Evolutionary conservation across 2,888 invertebrate species (phyloP).

Genomic region (Drosophila subsilvestris): DNA sequence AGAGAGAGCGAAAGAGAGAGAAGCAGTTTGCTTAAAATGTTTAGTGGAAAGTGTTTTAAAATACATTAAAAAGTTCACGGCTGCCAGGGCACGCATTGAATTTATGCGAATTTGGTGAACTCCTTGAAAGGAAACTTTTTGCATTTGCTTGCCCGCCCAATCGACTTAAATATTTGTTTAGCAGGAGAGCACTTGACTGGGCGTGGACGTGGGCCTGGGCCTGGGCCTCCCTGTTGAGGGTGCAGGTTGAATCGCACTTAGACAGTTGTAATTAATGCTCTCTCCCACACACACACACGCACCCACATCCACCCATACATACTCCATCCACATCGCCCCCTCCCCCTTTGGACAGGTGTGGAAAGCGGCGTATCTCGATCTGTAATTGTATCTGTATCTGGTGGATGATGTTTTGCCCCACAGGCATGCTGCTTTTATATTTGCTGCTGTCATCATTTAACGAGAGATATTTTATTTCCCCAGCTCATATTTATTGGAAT

Average conservation of each 20-base stretch:
- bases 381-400: conserved; percentile 25
- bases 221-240: neutral
- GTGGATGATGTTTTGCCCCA: conserved; percentile 34
- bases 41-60: conserved; percentile 81
- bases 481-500: conserved; percentile 42
- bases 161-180: conserved; percentile 77
- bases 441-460: conserved; percentile 72
- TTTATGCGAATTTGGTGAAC: conserved; percentile 79
- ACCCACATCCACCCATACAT: neutral
- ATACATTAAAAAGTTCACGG: conserved; percentile 80
- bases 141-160: conserved; percentile 73
- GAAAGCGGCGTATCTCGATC: neutral
- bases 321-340: neutral
- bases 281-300: neutral
- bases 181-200: conserved; percentile 57
- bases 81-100: conserved; percentile 79
- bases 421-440: conserved; percentile 37
- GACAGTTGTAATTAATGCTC: conserved; percentile 46
- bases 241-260: conserved; percentile 30
- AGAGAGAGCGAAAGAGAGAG: conserved; percentile 16
- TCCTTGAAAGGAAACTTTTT: conserved; percentile 75
- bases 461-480: conserved; percentile 58
- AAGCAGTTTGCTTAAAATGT: conserved; percentile 78
- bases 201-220: neutral
- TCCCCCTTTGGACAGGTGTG: neutral